A percentile compares a stretch with the other conserved stretches of the same genome.
These are phyloP conservation scores for Caenorhabditis sp. DNA, from an alignment of 2,888 invertebrate genomes.

Conservation along the genomic window DNA sequence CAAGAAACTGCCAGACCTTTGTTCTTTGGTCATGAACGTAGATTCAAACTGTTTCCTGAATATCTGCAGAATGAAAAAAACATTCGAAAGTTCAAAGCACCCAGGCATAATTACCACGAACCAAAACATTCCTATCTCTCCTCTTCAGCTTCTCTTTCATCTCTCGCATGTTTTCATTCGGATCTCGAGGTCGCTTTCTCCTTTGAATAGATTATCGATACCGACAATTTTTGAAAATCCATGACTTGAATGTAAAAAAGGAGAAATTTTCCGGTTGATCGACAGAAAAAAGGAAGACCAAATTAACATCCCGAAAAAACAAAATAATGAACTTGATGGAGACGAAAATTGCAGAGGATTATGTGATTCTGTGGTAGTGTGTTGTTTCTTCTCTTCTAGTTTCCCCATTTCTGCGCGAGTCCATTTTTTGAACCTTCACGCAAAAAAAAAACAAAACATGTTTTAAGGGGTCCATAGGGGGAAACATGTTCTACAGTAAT, in stretches of 20 bases:
- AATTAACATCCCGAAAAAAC: constrained; percentile 1
- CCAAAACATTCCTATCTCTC: background rate
- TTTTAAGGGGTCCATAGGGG: background rate
- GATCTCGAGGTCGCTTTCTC: constrained; percentile 1
- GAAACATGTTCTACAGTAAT: constrained; percentile 10
- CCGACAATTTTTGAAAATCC: background rate
- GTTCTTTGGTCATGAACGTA: too few species aligned
- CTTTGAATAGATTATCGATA: background rate
- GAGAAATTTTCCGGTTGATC: background rate
- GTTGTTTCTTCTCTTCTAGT: background rate
- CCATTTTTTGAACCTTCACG: background rate
- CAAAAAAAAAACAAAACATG: constrained; percentile 1
- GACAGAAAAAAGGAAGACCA: background rate
- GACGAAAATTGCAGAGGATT: constrained; percentile 25
- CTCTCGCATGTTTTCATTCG: background rate
- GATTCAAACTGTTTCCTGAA: too few species aligned
- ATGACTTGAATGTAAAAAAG: background rate
- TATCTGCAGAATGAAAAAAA: too few species aligned
- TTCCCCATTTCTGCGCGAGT: background rate
- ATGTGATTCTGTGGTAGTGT: constrained; percentile 11
- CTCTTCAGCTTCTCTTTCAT: background rate
- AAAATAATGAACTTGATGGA: constrained; percentile 20
- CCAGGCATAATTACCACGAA: too few species aligned
- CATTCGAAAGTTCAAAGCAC: too few species aligned
- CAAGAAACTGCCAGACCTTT: too few species aligned